These are phyloP conservation scores for Ernsta delagoae DNA, from an alignment of 2,888 invertebrate genomes.

Conservation along the genomic window DNA sequence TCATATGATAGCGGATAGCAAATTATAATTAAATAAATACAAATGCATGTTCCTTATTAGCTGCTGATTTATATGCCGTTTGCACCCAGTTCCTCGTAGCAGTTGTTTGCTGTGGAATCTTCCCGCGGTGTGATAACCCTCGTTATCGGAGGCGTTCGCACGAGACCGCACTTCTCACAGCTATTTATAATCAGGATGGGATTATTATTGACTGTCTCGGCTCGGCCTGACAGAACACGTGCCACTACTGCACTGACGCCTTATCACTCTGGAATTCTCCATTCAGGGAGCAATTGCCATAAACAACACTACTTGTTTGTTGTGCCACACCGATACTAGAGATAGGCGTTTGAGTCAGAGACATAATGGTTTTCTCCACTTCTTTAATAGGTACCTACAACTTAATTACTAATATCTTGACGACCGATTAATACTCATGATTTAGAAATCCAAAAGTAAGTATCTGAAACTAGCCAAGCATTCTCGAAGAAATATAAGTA, in stretches of 20 bases:
- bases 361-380: constrained; percentile 22
- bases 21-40: too few relatives aligned
- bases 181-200: constrained; percentile 51
- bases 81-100: constrained; percentile 35
- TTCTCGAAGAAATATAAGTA: too few relatives aligned
- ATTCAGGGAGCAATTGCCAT: constrained; percentile 35
- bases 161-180: constrained; percentile 61
- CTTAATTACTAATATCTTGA: too few relatives aligned
- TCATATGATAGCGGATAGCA: too few relatives aligned
- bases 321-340: constrained; percentile 18
- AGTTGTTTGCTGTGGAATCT: constrained; percentile 82
- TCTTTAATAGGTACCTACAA: too few relatives aligned
- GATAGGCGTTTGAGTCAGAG: constrained; percentile 23
- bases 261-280: constrained; percentile 54
- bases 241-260: constrained; percentile 43
- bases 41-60: neutral
- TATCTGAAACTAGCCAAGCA: too few relatives aligned
- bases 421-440: too few relatives aligned
- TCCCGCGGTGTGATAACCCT: constrained; percentile 75
- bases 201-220: constrained; percentile 47
- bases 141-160: constrained; percentile 62
- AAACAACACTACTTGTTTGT: constrained; percentile 32
- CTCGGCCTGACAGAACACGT: constrained; percentile 50
- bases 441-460: too few relatives aligned
- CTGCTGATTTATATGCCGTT: constrained; percentile 22